These are phyloP conservation scores for Iphiclides podalirius DNA, from an alignment of 2,888 invertebrate genomes.

Conservation along the genomic window DNA sequence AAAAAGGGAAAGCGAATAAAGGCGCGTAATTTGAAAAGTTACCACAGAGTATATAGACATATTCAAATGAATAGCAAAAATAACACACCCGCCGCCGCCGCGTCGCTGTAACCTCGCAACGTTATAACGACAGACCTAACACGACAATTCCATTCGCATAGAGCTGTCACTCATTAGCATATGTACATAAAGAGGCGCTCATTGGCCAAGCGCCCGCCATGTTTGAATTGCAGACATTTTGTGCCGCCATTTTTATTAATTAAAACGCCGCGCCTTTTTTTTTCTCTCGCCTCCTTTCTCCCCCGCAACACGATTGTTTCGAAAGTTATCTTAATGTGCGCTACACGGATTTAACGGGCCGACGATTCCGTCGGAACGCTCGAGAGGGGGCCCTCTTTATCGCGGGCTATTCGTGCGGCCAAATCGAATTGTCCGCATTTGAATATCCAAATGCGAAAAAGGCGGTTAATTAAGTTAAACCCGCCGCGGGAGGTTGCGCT, in stretches of 20 bases:
- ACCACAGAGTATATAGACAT: slow-evolving; percentile 31
- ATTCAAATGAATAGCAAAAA: slow-evolving; percentile 47
- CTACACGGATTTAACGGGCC: slow-evolving; percentile 34
- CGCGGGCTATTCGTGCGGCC: slow-evolving; percentile 4
- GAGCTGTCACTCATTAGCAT: slow-evolving; percentile 76
- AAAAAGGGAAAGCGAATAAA: slow-evolving; percentile 24
- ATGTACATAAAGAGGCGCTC: slow-evolving; percentile 67
- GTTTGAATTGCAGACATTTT: slow-evolving; percentile 64
- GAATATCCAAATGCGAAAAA: not conserved
- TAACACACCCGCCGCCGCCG: slow-evolving; percentile 51
- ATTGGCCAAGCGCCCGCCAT: slow-evolving; percentile 53
- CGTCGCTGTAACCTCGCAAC: slow-evolving; percentile 44
- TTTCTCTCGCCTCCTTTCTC: slow-evolving; percentile 30
- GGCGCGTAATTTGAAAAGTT: slow-evolving; percentile 32
- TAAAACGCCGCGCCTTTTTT: slow-evolving; percentile 51
- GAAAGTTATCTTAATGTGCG: slow-evolving; percentile 49
- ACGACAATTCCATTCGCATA: slow-evolving; percentile 75
- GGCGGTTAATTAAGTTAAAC: not conserved
- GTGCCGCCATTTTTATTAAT: slow-evolving; percentile 70
- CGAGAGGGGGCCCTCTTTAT: slow-evolving; percentile 6
- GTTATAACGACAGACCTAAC: slow-evolving; percentile 68
- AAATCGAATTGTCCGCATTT: slow-evolving; percentile 27
- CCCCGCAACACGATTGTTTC: slow-evolving; percentile 42
- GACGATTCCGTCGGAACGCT: slow-evolving; percentile 30
- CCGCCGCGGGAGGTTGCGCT: no score